Evolutionary conservation across 2,113 vertebrate genomes (phyloP), one percentile per base, ranked within the genome.

Genomic region (Dromiciops gliroides): DNA sequence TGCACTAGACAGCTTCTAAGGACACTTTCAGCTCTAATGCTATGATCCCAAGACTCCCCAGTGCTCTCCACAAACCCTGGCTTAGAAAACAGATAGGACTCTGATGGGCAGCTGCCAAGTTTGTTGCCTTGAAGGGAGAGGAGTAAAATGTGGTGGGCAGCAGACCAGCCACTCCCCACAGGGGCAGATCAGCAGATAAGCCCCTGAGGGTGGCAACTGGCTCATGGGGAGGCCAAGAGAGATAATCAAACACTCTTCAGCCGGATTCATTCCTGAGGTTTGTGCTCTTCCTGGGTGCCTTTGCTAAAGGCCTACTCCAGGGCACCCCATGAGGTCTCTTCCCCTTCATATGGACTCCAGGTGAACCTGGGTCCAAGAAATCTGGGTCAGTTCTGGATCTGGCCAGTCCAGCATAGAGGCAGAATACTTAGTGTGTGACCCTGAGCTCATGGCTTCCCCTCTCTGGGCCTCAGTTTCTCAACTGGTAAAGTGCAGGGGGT

Each of bases 121-220:
- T 94, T 50, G 67, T 83, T 67, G 44, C 49, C 51, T 94, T 94
- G 95, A 94, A 95, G 88, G 60, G 67, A 95, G 48, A 60, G 53
- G 28, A 31, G 3, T 51, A 44, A 50, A 19, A 8, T 83, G 50
- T 49, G 75, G 67, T 50, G 28, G 56, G 48, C 11, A 90, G 50
- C 92, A 31, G 24, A 48, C 2, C 4, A 2, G 4, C 11, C 37
- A 19, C 93, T 89, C 53, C 31, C 90, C 37, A 51, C 37, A 22
- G 22, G 67, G 89, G 50, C 91, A 47, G 24, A 89, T 52, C 2
- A 91, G n/a, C 9, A 22, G 49, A 93, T 48, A 26, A 49, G 92
- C 51, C 2, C 3, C 75, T 22, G 44, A 89, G 92, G 22, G 1
- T 8, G 26, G 7, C 0, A n/a, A 48, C 10, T 11, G 88, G 44